Percentiles rank a stretch among this genome's conserved stretches.
Evolutionary conservation across 2,888 invertebrate genomes (phyloP).

Genomic region (Caenorhabditis imperialis): DNA sequence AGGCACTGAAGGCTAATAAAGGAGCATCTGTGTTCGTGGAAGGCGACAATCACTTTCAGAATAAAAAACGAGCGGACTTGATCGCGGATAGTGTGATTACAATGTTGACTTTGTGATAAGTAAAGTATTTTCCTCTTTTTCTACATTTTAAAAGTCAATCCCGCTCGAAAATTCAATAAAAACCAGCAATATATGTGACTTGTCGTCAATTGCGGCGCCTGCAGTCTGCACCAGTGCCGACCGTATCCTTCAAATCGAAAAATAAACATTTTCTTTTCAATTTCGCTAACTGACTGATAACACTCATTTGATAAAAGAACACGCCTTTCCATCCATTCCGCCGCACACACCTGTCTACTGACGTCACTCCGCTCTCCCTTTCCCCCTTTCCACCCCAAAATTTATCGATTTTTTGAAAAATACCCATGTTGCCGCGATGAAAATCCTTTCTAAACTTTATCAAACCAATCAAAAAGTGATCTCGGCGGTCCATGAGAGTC

Average conservation of each 20-base stretch:
- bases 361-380: slow-evolving; percentile 5
- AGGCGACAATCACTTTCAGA: slow-evolving; percentile 58
- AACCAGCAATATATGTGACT: no score
- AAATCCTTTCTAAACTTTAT: background rate
- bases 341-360: slow-evolving; percentile 14
- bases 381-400: background rate
- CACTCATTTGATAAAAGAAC: background rate
- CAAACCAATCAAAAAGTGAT: no score
- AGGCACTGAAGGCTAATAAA: slow-evolving; percentile 24
- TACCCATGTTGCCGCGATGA: background rate
- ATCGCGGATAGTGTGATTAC: slow-evolving; percentile 40
- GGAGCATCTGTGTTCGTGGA: slow-evolving; percentile 53
- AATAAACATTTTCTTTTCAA: no score
- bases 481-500: slow-evolving; percentile 3
- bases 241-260: no score
- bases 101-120: background rate
- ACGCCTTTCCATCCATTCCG: slow-evolving; percentile 7
- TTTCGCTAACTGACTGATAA: slow-evolving; percentile 1
- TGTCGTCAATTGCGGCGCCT: no score
- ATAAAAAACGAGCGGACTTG: slow-evolving; percentile 54
- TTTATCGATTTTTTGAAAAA: no score
- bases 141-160: background rate
- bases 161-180: slow-evolving; percentile 83
- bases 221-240: no score
- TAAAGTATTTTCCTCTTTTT: background rate